These are phyloP conservation scores for Zosterops pallidus DNA, from an alignment of 2,113 vertebrate species.

Conservation along the genomic window DNA sequence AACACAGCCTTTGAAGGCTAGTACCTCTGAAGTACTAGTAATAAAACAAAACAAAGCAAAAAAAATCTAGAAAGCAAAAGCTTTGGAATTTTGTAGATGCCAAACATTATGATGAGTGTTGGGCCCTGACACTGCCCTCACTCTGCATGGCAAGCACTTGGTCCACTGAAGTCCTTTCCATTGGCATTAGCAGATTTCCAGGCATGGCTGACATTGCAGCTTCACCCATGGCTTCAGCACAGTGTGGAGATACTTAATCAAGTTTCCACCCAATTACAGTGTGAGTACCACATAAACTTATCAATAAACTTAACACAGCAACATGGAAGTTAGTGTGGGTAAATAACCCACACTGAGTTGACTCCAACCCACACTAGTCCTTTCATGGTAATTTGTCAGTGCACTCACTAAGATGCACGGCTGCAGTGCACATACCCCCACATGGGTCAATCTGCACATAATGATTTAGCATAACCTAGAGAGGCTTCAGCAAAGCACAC, in stretches of 20 bases:
- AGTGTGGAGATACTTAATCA: neutral
- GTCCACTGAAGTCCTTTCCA: neutral
- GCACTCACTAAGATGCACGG: accelerated
- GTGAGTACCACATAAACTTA: neutral
- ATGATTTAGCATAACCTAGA: neutral
- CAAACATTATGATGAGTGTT: accelerated
- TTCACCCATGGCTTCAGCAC: neutral
- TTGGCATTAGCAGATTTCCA: neutral
- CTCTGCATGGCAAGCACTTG: neutral
- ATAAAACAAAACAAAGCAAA: neutral
- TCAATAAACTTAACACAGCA: neutral
- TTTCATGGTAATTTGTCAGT: neutral
- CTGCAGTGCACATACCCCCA: accelerated
- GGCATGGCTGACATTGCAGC: neutral
- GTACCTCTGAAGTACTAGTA: no score
- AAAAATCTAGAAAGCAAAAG: neutral
- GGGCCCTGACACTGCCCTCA: neutral
- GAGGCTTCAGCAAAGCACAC: neutral
- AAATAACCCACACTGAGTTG: neutral
- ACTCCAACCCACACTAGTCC: neutral
- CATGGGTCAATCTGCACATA: neutral
- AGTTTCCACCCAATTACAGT: neutral
- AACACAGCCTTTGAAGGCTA: neutral
- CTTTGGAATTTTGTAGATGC: neutral
- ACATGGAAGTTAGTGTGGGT: neutral